Conservation (phyloP, 2,797 vertebrate species). For the Nannoperca australis region DNA sequence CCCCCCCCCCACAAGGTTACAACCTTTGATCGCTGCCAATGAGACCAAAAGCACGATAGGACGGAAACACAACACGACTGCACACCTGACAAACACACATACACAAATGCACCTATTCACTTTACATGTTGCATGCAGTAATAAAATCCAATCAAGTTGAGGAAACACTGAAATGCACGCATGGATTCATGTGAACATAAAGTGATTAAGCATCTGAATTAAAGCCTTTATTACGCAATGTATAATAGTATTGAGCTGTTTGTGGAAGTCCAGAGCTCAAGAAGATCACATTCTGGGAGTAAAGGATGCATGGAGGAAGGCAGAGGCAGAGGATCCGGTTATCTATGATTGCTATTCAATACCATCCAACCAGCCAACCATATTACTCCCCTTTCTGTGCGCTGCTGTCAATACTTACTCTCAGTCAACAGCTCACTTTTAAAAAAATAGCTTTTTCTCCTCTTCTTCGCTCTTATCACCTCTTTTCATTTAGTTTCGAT, state of each 20-base stretch:
- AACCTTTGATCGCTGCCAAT: conserved; percentile 66
- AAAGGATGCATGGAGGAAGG: conserved; percentile 67
- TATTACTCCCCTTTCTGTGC: conserved; percentile 53
- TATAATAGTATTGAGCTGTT: conserved; percentile 66
- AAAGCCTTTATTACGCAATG: conserved; percentile 39
- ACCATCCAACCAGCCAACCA: conserved; percentile 66
- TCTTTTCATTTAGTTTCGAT: conserved; percentile 35
- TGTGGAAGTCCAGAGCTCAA: conserved; percentile 56
- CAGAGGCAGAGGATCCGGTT: conserved; percentile 74
- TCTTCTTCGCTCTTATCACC: conserved; percentile 17
- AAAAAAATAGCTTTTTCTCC: background rate
- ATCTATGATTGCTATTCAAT: conserved; percentile 70
- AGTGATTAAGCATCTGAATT: conserved; percentile 22
- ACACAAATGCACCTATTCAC: background rate
- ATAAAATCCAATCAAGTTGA: conserved; percentile 29
- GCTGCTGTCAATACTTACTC: conserved; percentile 58
- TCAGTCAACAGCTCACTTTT: conserved; percentile 30
- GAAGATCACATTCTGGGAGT: conserved; percentile 62
- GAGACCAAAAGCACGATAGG: conserved; percentile 51
- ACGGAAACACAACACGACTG: conserved; percentile 16
- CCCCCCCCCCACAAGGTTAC: conserved; percentile 36
- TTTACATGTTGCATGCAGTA: background rate
- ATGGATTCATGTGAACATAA: conserved; percentile 10
- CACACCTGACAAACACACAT: conserved; percentile 34
- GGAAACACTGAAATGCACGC: conserved; percentile 15